A percentile compares a stretch with the other conserved stretches of the same genome.
phyloP scores from a whole-genome alignment of 2,888 invertebrate genomes.

The Agrochola lychnidis region DNA sequence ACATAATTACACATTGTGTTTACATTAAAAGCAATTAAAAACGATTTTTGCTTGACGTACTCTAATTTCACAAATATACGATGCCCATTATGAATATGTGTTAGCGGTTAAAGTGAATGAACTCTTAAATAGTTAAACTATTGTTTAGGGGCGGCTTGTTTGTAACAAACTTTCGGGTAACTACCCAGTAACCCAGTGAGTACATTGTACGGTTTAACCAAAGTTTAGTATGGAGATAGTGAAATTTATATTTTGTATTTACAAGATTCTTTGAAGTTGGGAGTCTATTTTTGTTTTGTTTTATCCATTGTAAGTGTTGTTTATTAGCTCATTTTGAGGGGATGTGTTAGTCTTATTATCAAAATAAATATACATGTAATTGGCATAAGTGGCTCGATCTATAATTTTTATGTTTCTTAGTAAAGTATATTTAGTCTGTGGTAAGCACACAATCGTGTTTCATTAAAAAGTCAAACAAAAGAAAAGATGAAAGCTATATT shows the following conservation, averaged over 20 bases:
- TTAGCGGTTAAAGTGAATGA: constrained; percentile 39
- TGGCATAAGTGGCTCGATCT: too few species aligned
- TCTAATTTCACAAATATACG: constrained; percentile 61
- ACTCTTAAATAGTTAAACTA: constrained; percentile 9
- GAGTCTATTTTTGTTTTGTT: too few species aligned
- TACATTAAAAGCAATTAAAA: constrained; percentile 79
- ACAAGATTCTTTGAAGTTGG: too few species aligned
- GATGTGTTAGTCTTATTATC: too few species aligned
- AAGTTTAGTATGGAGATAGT: too few species aligned
- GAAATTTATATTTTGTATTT: too few species aligned
- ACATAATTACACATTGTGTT: constrained; percentile 74
- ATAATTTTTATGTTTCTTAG: too few species aligned
- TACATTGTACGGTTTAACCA: not conserved
- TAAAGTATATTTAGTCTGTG: too few species aligned
- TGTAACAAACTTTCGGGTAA: not conserved
- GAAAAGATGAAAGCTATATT: not conserved
- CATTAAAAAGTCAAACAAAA: not conserved
- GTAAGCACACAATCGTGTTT: too few species aligned
- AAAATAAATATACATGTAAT: too few species aligned
- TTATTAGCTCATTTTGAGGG: too few species aligned
- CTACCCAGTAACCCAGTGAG: not conserved
- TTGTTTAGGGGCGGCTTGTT: not conserved
- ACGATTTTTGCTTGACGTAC: constrained; percentile 71
- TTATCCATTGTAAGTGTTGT: too few species aligned
- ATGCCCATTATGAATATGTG: constrained; percentile 28